phyloP scores from a whole-genome alignment of 1,140 invertebrate genomes.

The Lasioglossum baleicum region DNA sequence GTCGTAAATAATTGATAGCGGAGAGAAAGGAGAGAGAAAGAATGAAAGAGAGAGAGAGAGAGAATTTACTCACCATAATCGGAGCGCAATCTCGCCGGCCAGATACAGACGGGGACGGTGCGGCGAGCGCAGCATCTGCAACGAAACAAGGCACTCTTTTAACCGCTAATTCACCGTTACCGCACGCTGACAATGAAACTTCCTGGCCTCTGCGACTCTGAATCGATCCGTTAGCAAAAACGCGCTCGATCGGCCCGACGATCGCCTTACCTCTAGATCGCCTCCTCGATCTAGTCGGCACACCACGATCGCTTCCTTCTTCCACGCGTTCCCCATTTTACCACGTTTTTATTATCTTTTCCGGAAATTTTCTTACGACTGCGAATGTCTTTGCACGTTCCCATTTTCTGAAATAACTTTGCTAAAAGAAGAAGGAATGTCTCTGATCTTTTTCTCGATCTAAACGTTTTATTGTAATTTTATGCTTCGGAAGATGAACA shows the following conservation, averaged over 20 bases:
- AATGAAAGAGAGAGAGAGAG: background rate
- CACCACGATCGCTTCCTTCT: background rate
- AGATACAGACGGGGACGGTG: conserved; percentile 50
- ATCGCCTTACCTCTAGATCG: conserved; percentile 15
- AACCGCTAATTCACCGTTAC: conserved; percentile 58
- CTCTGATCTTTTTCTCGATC: no score
- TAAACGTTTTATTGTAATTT: no score
- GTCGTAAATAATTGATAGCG: conserved; percentile 59
- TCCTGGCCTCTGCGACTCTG: background rate
- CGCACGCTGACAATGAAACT: conserved; percentile 31
- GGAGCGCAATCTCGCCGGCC: conserved; percentile 60
- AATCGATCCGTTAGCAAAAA: conserved; percentile 5
- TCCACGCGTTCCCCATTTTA: background rate
- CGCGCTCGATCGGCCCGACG: conserved; percentile 19
- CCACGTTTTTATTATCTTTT: no score
- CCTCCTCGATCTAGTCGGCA: background rate
- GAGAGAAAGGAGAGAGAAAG: background rate
- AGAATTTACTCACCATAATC: conserved; percentile 64
- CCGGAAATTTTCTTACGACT: no score
- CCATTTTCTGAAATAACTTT: no score
- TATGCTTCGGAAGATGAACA: no score
- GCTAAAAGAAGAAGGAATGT: no score
- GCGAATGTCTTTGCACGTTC: no score
- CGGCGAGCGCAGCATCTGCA: conserved; percentile 60
- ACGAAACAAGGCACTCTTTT: conserved; percentile 49